Evolutionary conservation across 2,113 vertebrate genomes (phyloP).

Genomic region (Emydura subglobosa): DNA sequence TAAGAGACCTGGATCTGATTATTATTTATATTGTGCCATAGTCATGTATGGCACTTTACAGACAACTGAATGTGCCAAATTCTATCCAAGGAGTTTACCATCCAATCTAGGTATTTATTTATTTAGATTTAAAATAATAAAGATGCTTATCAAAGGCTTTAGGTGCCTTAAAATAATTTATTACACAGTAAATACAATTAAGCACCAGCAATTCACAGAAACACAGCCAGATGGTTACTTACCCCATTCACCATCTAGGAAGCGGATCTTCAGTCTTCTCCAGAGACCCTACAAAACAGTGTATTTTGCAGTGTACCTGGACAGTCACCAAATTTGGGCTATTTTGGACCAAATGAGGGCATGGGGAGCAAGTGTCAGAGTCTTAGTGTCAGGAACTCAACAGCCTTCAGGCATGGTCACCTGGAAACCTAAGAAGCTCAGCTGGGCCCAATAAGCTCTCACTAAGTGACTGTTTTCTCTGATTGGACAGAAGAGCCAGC

Average conservation of each 20-base stretch:
- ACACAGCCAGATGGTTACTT: neutral
- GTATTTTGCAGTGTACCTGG: neutral
- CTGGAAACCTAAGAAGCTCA: neutral
- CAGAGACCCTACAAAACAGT: neutral
- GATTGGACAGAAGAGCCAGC: neutral
- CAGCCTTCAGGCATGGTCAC: neutral
- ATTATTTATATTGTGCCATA: neutral
- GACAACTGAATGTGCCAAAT: neutral
- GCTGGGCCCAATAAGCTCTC: neutral
- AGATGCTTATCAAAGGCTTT: neutral
- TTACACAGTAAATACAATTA: neutral
- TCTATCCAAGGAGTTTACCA: neutral
- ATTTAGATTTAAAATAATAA: neutral
- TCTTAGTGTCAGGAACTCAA: neutral
- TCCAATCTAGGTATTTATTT: neutral
- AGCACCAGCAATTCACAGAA: neutral
- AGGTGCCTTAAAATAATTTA: neutral
- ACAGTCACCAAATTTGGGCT: neutral
- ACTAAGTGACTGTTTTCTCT: neutral
- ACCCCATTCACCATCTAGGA: neutral
- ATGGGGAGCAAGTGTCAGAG: neutral
- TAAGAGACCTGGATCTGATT: neutral
- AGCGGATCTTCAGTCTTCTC: neutral
- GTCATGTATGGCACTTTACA: neutral
- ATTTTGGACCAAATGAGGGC: neutral